A percentile compares a stretch with the other conserved stretches of the same genome.
Conservation (phyloP, 30 jellyfish, hydroid and myxozoan genomes). For the Hydra vulgaris region DNA sequence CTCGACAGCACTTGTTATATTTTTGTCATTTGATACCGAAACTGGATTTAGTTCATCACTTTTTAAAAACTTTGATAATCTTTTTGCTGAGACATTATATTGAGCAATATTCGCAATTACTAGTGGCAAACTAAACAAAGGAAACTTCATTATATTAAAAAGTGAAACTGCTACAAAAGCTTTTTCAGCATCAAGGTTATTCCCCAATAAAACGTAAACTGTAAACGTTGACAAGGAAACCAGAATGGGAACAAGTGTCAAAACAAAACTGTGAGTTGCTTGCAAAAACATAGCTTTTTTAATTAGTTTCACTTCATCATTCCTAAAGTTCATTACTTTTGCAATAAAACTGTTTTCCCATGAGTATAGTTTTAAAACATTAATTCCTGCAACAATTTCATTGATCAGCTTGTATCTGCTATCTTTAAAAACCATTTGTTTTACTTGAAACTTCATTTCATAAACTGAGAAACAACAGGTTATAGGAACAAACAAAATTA, state of each 20-base stretch:
- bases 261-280: constrained; percentile 43
- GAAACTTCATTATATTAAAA: constrained; percentile 75
- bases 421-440: constrained; percentile 84
- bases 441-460: constrained; percentile 22
- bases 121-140: constrained; percentile 69
- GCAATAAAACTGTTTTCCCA: constrained; percentile 91
- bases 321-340: constrained; percentile 43
- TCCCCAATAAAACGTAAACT: constrained; percentile 57
- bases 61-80: constrained; percentile 51
- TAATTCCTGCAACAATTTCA: constrained; percentile 85
- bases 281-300: constrained; percentile 28
- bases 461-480: constrained; percentile 31
- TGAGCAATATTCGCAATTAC: constrained; percentile 45
- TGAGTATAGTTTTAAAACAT: constrained; percentile 77
- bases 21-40: constrained; percentile 32
- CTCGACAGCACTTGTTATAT: constrained; percentile 30
- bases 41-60: constrained; percentile 69
- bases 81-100: constrained; percentile 59
- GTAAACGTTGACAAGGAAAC: constrained; percentile 86
- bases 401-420: constrained; percentile 62
- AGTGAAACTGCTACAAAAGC: constrained; percentile 88
- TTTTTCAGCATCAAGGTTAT: constrained; percentile 66
- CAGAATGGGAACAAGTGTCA: constrained; percentile 57
- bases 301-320: constrained; percentile 45
- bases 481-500: constrained; percentile 59